Conservation (phyloP, 2,113 vertebrate genomes). For the Philantomba maxwellii region DNA sequence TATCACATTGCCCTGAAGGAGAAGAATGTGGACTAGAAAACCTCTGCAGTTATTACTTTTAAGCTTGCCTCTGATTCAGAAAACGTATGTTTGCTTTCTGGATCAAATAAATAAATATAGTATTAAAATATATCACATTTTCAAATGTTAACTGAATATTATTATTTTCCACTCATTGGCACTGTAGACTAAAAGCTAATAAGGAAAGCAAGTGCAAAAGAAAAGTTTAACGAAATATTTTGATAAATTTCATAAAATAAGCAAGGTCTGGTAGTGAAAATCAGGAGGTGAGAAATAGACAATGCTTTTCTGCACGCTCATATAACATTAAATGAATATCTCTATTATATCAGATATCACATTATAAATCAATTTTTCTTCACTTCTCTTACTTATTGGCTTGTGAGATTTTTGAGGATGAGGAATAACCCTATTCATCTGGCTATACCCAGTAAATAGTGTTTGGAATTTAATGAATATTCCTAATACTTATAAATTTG, state of each 20-base stretch:
- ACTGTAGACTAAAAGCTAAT: background rate
- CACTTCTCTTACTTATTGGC: background rate
- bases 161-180: background rate
- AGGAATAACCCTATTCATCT: background rate
- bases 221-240: background rate
- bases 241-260: background rate
- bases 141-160: background rate
- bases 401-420: background rate
- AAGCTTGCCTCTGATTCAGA: background rate
- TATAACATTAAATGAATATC: background rate
- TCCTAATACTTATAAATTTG: background rate
- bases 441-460: background rate
- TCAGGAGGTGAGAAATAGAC: background rate
- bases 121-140: background rate
- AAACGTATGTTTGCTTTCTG: background rate
- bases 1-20: background rate
- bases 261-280: background rate
- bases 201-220: background rate
- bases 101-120: background rate
- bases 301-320: background rate
- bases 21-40: background rate
- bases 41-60: background rate
- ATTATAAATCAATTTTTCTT: background rate
- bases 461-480: background rate
- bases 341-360: background rate